Evolutionary conservation across 2,888 invertebrate species (phyloP), one percentile per base, ranked within the genome.

Genomic region (Lepidonotus clava): DNA sequence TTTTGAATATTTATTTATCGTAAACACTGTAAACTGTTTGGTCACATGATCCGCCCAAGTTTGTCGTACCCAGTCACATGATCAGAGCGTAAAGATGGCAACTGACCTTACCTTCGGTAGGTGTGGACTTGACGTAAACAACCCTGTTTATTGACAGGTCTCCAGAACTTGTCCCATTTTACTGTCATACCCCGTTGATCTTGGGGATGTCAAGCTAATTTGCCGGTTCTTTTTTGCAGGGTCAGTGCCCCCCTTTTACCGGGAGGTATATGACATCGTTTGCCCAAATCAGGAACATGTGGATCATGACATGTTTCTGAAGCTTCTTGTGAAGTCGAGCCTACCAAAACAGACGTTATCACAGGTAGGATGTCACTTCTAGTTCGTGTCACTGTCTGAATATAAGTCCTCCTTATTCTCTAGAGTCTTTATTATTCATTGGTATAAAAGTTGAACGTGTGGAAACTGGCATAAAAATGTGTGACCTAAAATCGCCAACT

Each of bases 281-380:
- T 94, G 94, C 86, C 94, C 94, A 21, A 93, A 93, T 89, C 93
- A 94, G 90, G 94, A 94, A 89, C 92, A 92, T 89, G 93, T 94
- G 66, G 94, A 94, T 88, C 91, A 93, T 88, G 94, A 94, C 89
- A 90, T 94, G 89, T 94, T 94, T 90, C 90, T 93, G 2, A 92
- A 93, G 87, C 89, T 94, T 76, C 90, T 94, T 34, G 91, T 93
- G 28, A 93, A 94, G 87, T 92, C 94, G 34, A 93, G 93, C 90
- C 89, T 94, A 46, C 93, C 94, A 11, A 91, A 91, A 86, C 88
- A 90, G 46, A 93, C 93, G 6, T 91, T 94, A 38, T 91, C 92
- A 86, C 93, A 94, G 91, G 94, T 94, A 51, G 80, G 86, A 34
- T 36, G 1, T 11, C 66, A 24, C n/a, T 66, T 28, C 8, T 11